phyloP scores from a whole-genome alignment of 1,140 invertebrate genomes.

The Scaptodrosophila lebanonensis region DNA sequence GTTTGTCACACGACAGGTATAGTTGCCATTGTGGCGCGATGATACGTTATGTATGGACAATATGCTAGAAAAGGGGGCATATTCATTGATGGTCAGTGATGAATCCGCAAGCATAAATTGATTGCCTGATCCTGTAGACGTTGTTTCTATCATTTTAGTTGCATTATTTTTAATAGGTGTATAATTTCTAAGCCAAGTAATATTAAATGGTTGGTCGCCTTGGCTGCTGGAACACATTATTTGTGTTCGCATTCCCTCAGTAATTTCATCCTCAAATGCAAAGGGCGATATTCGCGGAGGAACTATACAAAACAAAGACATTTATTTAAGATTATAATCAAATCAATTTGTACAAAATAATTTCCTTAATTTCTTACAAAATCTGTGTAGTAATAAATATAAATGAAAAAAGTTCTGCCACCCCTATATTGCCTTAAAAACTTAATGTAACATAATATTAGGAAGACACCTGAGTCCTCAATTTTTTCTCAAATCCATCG shows the following conservation, averaged over 20 bases:
- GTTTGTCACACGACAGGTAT: conserved; percentile 83
- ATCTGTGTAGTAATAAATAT: too few species aligned
- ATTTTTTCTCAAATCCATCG: too few species aligned
- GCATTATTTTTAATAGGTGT: conserved; percentile 57
- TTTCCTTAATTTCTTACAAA: too few species aligned
- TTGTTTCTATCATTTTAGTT: conserved; percentile 2
- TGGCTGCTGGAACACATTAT: conserved; percentile 87
- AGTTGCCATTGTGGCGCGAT: conserved; percentile 82
- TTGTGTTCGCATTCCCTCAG: conserved; percentile 87
- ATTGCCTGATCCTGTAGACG: conserved; percentile 17
- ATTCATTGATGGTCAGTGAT: conserved; percentile 70
- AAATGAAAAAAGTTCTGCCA: too few species aligned
- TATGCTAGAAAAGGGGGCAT: conserved; percentile 79
- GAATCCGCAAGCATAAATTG: conserved; percentile 42
- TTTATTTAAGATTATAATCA: conserved; percentile 28
- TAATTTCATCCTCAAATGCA: conserved; percentile 81
- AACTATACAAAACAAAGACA: conserved; percentile 80
- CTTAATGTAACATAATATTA: too few species aligned
- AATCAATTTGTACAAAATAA: conserved; percentile 27
- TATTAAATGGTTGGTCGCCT: conserved; percentile 86
- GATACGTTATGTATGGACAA: conserved; percentile 82
- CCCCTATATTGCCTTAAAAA: too few species aligned
- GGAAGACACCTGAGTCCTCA: too few species aligned
- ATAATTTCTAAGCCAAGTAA: conserved; percentile 82
- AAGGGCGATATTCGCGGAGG: conserved; percentile 82